Evolutionary conservation across 2,797 vertebrate species (phyloP).

Genomic region (Pseudochaenichthys georgianus): DNA sequence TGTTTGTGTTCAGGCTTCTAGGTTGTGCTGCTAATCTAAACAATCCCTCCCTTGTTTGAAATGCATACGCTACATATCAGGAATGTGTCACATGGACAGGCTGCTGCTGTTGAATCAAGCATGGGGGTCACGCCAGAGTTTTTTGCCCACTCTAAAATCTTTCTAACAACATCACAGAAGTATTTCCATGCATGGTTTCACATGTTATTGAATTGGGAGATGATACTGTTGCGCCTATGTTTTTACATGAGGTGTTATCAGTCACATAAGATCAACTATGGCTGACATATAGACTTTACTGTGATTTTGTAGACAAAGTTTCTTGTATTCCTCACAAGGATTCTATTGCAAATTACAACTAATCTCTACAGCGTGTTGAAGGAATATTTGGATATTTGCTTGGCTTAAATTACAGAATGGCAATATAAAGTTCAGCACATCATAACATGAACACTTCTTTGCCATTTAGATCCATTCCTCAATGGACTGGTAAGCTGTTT

Average conservation of each 20-base stretch:
- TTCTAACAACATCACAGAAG: slow-evolving; percentile 8
- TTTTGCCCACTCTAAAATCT: not conserved
- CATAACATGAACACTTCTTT: not conserved
- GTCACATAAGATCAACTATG: not conserved
- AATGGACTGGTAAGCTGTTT: not conserved
- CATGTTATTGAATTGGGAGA: not conserved
- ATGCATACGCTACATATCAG: slow-evolving; percentile 48
- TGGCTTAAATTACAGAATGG: not conserved
- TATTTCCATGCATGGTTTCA: not conserved
- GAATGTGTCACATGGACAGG: slow-evolving; percentile 71
- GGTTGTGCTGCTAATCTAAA: slow-evolving; percentile 46
- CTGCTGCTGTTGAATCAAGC: slow-evolving; percentile 16
- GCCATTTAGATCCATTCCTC: not conserved
- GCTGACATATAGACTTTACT: not conserved
- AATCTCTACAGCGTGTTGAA: not conserved
- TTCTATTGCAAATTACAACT: not conserved
- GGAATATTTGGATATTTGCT: not conserved
- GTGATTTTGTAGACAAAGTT: not conserved
- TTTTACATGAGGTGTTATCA: not conserved
- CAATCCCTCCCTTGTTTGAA: slow-evolving; percentile 61
- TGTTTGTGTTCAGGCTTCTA: slow-evolving; percentile 18
- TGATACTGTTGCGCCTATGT: not conserved
- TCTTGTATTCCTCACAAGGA: not conserved
- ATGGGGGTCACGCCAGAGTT: slow-evolving; percentile 11
- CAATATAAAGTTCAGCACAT: not conserved